phyloP scores from a whole-genome alignment of 2,797 vertebrate species.

The Sciurus carolinensis region DNA sequence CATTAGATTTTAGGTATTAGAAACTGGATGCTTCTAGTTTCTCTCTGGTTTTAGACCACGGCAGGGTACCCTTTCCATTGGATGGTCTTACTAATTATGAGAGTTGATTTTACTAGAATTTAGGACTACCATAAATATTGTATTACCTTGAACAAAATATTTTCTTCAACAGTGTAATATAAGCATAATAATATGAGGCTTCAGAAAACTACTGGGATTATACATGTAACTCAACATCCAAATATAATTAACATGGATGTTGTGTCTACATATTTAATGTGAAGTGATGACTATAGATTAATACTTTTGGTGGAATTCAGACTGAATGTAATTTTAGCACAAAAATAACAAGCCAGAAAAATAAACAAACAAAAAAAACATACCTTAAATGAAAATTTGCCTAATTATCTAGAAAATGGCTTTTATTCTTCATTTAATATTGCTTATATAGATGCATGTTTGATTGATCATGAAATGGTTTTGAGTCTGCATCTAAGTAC shows the following conservation, averaged over 20 bases:
- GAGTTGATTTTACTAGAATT: constrained; percentile 52
- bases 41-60: too few species aligned
- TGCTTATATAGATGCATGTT: constrained; percentile 30
- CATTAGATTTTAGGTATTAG: too few species aligned
- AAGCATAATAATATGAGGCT: neutral
- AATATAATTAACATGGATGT: constrained; percentile 50
- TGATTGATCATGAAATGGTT: constrained; percentile 53
- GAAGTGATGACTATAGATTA: constrained; percentile 25
- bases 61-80: neutral
- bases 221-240: constrained; percentile 17
- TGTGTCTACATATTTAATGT: neutral
- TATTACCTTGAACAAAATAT: constrained; percentile 37
- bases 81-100: neutral
- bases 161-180: constrained; percentile 32
- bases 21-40: too few species aligned
- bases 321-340: constrained; percentile 10
- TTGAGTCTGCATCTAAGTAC: constrained; percentile 23
- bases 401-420: constrained; percentile 63
- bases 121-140: constrained; percentile 11
- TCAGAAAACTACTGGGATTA: constrained; percentile 51
- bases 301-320: constrained; percentile 23
- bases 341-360: constrained; percentile 8
- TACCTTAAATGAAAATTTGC: constrained; percentile 3
- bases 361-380: neutral
- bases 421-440: constrained; percentile 66